Base-by-base conservation (phyloP, 2,113 vertebrate species). In the Leptosomus discolor region DNA sequence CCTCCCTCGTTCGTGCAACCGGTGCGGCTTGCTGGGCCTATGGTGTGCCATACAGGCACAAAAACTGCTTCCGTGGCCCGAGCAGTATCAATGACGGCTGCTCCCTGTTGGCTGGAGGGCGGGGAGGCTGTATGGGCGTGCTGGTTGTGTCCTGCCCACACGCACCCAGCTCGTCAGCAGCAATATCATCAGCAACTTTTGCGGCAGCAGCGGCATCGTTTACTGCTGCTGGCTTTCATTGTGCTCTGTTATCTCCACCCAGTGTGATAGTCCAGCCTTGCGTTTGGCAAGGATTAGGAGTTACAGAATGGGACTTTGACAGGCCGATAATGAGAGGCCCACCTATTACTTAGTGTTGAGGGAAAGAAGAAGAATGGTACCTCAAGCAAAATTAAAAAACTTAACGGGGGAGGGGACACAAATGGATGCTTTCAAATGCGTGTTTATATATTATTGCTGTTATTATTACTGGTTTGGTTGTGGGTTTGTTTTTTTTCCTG, bases 101-200 rank as follows among this genome's bases (percentile, higher is more conserved):
- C 76, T 94, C 41, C 71, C 84, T 78, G 83, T 74, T 37, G 81
- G 79, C 94, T 20, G 10, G 87, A 61, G 92, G 96, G 94, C 74
- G 89, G 92, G 63, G 77, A 61, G 60, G 68, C 75, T 46, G 23
- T 4, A 6, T 29, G 68, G 58, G 43, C 56, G 70, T 79, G 73
- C 64, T 51, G 70, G 32, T 20, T 60, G 71, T 11, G 79, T 63
- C 85, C 85, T 92, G 78, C 87, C 91, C 87, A 63, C 90, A 76
- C 22, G 48, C 78, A 2, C 81, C 12, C 22, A 14, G 85, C 60
- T 67, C 67, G 85, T 73, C 81, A 9, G 88, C 85, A 18, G 85
- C 53, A 34, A 30, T 93, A 11, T 39, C 92, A 69, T 76, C 76
- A 51, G 30, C 61, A 60, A 93, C 51, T 83, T 82, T 79, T 36